Evolutionary conservation across 2,797 vertebrate species (phyloP).

Genomic region (Dryobates pubescens): DNA sequence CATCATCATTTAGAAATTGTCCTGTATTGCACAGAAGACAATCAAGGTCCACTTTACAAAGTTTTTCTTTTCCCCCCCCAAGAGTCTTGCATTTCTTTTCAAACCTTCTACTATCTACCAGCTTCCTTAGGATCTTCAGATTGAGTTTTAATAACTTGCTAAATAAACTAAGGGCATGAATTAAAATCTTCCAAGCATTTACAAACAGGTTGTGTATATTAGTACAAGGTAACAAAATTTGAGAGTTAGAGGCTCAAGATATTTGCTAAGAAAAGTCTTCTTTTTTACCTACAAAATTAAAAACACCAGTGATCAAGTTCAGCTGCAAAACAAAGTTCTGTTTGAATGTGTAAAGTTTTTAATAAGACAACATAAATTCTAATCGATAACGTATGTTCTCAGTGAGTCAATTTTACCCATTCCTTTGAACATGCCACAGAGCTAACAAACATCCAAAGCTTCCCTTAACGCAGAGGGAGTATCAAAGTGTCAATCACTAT

Average conservation of each 20-base stretch:
- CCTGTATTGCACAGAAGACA: not conserved
- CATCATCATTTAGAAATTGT: not conserved
- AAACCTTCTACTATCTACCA: not conserved
- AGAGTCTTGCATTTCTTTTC: not conserved
- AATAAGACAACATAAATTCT: not conserved
- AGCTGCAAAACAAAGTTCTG: not conserved
- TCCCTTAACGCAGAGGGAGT: not conserved
- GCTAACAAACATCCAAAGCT: not conserved
- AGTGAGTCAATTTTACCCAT: not conserved
- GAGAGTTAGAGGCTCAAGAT: not conserved
- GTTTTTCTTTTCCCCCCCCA: not conserved
- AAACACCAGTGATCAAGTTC: not conserved
- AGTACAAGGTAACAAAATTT: not conserved
- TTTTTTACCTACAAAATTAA: not conserved
- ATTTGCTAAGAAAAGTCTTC: not conserved
- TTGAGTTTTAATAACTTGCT: not conserved
- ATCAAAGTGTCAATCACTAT: not conserved
- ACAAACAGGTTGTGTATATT: not conserved
- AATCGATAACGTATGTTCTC: not conserved
- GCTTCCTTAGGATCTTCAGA: not conserved
- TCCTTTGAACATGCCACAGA: not conserved
- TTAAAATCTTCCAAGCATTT: not conserved
- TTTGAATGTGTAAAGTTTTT: not conserved
- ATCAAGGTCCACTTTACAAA: not conserved
- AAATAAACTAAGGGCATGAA: not conserved